phyloP scores from a whole-genome alignment of 2,888 invertebrate species.

The Griposia aprilina region DNA sequence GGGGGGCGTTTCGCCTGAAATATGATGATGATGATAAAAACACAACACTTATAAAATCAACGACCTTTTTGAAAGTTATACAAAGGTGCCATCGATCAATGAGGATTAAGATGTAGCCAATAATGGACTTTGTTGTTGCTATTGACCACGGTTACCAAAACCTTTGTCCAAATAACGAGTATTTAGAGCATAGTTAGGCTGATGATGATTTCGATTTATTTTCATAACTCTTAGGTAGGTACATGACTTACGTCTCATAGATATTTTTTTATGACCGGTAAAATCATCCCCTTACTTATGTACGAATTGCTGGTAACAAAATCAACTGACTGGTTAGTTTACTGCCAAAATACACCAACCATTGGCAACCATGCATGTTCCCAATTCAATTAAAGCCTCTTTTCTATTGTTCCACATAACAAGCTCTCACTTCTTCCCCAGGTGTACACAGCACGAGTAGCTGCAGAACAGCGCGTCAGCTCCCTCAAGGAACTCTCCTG shows the following conservation, averaged over 20 bases:
- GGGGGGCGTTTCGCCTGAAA: too few species aligned
- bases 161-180: background rate
- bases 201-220: background rate
- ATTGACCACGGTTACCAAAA: constrained; percentile 1
- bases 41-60: constrained; percentile 21
- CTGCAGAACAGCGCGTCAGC: constrained; percentile 91
- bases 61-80: constrained; percentile 12
- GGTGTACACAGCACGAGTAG: constrained; percentile 87
- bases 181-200: background rate
- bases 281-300: background rate
- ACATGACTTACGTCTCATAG: background rate
- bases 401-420: constrained; percentile 1
- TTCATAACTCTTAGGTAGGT: background rate
- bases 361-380: background rate
- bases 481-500: constrained; percentile 93
- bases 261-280: background rate
- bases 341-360: background rate
- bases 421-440: constrained; percentile 65
- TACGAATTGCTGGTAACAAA: too few species aligned
- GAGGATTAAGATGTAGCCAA: background rate
- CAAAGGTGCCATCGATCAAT: background rate
- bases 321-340: background rate
- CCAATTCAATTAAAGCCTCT: background rate
- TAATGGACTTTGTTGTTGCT: background rate
- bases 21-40: constrained; percentile 10